Evolutionary conservation across 1,140 invertebrate genomes (phyloP).

Genomic region (Uloborus diversus): DNA sequence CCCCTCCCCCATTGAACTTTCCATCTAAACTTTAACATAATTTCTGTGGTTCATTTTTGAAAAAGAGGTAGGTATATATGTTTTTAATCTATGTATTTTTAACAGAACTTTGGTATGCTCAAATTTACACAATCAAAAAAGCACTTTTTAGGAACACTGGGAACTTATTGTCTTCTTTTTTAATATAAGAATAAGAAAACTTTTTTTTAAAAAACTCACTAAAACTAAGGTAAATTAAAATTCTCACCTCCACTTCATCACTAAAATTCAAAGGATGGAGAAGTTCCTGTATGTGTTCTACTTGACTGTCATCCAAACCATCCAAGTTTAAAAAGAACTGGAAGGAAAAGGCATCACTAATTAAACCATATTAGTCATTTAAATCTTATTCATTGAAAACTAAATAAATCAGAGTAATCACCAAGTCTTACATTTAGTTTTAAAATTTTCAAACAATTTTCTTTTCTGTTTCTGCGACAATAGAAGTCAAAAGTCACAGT

Average conservation of each 20-base stretch:
- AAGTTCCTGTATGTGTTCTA: not conserved
- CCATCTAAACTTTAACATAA: too few relatives aligned
- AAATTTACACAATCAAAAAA: not conserved
- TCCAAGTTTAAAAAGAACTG: conserved; percentile 16
- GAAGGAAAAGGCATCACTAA: not conserved
- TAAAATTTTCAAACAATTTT: too few relatives aligned
- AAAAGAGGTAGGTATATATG: not conserved
- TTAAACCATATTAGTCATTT: not conserved
- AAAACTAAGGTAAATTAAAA: not conserved
- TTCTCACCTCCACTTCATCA: conserved; percentile 1
- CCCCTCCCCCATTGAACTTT: too few relatives aligned
- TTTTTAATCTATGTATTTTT: not conserved
- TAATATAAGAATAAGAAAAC: not conserved
- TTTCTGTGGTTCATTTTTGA: too few relatives aligned
- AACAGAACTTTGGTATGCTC: not conserved
- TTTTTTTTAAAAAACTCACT: not conserved
- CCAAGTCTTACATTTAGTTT: too few relatives aligned
- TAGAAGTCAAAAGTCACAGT: too few relatives aligned
- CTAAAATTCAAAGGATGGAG: conserved; percentile 1
- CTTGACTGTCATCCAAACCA: conserved; percentile 1
- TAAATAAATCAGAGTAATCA: too few relatives aligned
- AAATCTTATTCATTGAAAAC: not conserved
- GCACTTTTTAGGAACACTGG: not conserved
- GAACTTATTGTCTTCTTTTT: not conserved
- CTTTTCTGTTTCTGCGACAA: too few relatives aligned